Evolutionary conservation across 2,113 vertebrate genomes (phyloP), one percentile per base, ranked within the genome.

Genomic region (Pygoscelis adeliae): DNA sequence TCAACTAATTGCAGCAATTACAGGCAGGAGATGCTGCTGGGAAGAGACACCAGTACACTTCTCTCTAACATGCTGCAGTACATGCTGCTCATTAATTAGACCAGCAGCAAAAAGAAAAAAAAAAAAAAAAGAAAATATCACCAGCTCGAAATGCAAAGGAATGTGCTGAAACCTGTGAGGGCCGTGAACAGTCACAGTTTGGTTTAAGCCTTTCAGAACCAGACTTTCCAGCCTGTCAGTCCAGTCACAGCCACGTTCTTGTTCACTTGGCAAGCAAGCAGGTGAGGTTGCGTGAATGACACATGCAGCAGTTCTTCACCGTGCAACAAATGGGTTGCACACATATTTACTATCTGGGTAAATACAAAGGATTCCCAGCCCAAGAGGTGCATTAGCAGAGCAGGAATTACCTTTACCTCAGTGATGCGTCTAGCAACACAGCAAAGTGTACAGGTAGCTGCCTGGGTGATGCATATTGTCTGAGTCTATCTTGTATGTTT

Each of bases 1-100:
- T 98, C 97, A 94, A 53, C 96, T 98, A 98, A 98, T 98, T 98
- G 94, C 89, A 88, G 94, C 97, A 98, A 97, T 98, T 98, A 98
- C 63, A 71, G 59, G 83, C 96, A 98, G 95, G 90, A 97, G 96
- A 97, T 62, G 77, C 95, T 98, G 89, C 95, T 97, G 95, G 96
- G 66, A 62, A 97, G 97, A 92, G 91, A 97, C 49, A 56, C 76
- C 62, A 72, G 93, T 97, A 92, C 23, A n/a, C 76, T 49, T 40
- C 85, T 97, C 56, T 93, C 79, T 93, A 97, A 93, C 96, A 96
- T 90, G 92, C 86, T 90, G 84, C 80, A 80, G 87, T 95, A 92
- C 83, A 65, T 50, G 70, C 76, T 63, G 67, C 91, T 98, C 73
- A 49, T 97, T 97, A 97, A 96, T 98, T 96, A 97, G 61, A 86